These are phyloP conservation scores for Carassius carassius DNA, from an alignment of 2,113 vertebrate genomes.

Conservation along the genomic window DNA sequence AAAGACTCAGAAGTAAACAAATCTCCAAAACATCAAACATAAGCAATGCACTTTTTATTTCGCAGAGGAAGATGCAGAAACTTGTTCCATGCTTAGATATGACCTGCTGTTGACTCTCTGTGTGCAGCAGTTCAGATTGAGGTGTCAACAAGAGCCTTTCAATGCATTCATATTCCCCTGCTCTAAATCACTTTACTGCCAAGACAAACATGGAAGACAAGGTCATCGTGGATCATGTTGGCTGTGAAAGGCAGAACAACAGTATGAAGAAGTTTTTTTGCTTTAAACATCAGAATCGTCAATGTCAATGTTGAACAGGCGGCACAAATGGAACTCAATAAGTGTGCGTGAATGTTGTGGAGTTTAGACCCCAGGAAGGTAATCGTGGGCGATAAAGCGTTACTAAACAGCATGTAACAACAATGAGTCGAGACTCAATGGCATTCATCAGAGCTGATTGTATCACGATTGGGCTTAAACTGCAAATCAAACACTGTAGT, in stretches of 20 bases:
- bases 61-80: slow-evolving; percentile 43
- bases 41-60: slow-evolving; percentile 44
- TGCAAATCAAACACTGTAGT: slow-evolving; percentile 57
- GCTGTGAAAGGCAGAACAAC: not conserved
- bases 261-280: slow-evolving; percentile 12
- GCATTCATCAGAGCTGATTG: slow-evolving; percentile 58
- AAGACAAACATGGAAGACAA: slow-evolving; percentile 23
- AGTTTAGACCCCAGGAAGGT: slow-evolving; percentile 34
- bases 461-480: slow-evolving; percentile 58
- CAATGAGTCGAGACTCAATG: slow-evolving; percentile 50
- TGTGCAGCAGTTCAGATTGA: not conserved
- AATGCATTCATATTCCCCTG: slow-evolving; percentile 35
- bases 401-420: slow-evolving; percentile 53
- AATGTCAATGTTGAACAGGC: slow-evolving; percentile 19
- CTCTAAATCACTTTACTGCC: slow-evolving; percentile 36
- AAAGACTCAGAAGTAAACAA: not conserved
- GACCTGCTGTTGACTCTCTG: not conserved
- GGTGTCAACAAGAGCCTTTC: slow-evolving; percentile 38
- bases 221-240: not conserved
- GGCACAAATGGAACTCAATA: slow-evolving; percentile 1
- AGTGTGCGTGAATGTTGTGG: slow-evolving; percentile 29
- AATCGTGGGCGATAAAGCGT: slow-evolving; percentile 48
- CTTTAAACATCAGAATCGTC: not conserved
- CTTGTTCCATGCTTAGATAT: slow-evolving; percentile 2
- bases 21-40: not conserved